Base-by-base conservation (phyloP, 1,140 invertebrate species). In the Lamellibrachia luymesi region DNA sequence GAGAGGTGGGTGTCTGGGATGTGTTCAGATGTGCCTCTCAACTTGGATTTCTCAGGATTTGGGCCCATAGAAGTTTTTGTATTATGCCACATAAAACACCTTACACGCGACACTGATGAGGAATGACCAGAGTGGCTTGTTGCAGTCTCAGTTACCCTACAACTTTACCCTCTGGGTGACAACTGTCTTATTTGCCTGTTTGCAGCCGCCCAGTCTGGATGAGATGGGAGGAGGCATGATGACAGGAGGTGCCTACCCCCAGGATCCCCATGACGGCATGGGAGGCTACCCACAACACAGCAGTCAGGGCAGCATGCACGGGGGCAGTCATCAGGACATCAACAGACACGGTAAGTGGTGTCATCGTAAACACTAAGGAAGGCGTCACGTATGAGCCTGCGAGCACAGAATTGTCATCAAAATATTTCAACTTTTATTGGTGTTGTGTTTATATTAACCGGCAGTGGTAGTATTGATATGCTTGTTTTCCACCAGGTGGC, bases 401-500 rank as follows among this genome's bases (percentile, higher is more conserved):
- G 38, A 38, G 38, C 38, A 38, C 38, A 38, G 38, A 38, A 38
- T 38, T 38, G 38, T 38, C 38, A 38, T 38, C 38, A 38, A 38
- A 38, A 38, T 38, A 38, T 38, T 38, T 38, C 38, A 38, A 38
- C 38, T 38, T 38, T 38, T 38, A 38, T 38, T 38, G 38, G 38
- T 0, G 38, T 38, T 38, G 38, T 38, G 38, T 38, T 38, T 38
- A 38, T 38, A 38, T 38, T 38, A 38, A 38, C 38, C 38, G 38
- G 38, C 38, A 38, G 38, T 38, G 38, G 1, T 38, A 38, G 38
- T 38, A 10, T 91, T 52, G 64, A 4, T 4, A 80, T 22, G 7
- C 2, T 22, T 80, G 64, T 80, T n/a, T 51, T 51, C 27, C 90
- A 13, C 2, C 91, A 91, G 50, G 98, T 98, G 98, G 98, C 98